These are phyloP conservation scores for Drosophila dives DNA, from an alignment of 2,888 invertebrate species.

Conservation along the genomic window DNA sequence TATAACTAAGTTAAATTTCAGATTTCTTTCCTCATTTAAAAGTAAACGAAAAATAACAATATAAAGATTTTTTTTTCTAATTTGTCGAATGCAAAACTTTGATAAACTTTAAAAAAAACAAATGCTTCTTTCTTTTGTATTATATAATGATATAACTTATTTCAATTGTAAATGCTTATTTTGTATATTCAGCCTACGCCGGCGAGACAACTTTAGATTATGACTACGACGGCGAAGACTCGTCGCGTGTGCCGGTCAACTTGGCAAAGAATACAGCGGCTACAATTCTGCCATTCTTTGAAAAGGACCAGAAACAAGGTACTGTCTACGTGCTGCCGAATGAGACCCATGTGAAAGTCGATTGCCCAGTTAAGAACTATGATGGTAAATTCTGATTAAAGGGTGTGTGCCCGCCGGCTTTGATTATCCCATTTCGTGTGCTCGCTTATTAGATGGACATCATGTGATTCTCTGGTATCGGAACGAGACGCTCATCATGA, in stretches of 20 bases:
- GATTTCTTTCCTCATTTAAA: too few relatives aligned
- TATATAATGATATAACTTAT: neutral
- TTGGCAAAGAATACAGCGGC: constrained; percentile 53
- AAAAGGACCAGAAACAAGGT: constrained; percentile 42
- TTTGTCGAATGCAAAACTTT: too few relatives aligned
- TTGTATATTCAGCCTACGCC: constrained; percentile 17
- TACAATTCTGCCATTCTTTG: constrained; percentile 52
- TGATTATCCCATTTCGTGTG: neutral
- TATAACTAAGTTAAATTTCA: neutral
- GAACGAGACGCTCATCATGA: constrained; percentile 35
- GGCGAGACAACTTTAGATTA: constrained; percentile 25
- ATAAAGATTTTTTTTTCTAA: too few relatives aligned
- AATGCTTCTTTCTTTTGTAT: neutral
- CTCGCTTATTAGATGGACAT: constrained; percentile 27
- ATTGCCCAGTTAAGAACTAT: constrained; percentile 67
- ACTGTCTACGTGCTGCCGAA: constrained; percentile 41
- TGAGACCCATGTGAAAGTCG: constrained; percentile 46
- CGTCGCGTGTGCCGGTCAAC: constrained; percentile 47
- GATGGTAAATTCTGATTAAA: constrained; percentile 45
- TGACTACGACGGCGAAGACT: constrained; percentile 52
- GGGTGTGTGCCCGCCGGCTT: too few relatives aligned
- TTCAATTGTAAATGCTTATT: neutral
- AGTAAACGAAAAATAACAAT: too few relatives aligned
- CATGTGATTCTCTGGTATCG: constrained; percentile 64
- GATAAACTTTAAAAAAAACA: too few relatives aligned